Conservation (phyloP, 1,140 invertebrate genomes). For the Halyomorpha halys region DNA sequence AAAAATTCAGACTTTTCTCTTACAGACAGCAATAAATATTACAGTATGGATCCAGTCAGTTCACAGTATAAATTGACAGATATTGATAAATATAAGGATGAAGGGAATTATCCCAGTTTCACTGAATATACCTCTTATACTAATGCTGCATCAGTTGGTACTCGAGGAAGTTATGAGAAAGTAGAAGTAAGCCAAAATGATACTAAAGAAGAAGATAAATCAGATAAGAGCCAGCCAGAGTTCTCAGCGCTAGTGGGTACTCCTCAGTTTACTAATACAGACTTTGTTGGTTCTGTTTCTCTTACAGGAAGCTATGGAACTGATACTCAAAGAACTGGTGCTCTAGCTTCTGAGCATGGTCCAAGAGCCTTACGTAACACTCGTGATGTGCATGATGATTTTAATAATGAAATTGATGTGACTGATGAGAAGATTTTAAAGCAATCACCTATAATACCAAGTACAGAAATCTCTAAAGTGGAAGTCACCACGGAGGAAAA, state of each 20-base stretch:
- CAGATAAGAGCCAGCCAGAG: slow-evolving; percentile 29
- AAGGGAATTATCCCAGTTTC: slow-evolving; percentile 19
- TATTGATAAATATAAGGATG: slow-evolving; percentile 5
- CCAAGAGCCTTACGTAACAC: slow-evolving; percentile 36
- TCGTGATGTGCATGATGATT: slow-evolving; percentile 23
- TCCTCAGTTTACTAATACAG: slow-evolving; percentile 22
- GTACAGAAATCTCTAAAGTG: slow-evolving; percentile 22
- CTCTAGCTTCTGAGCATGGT: slow-evolving; percentile 41
- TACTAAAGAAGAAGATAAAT: slow-evolving; percentile 26
- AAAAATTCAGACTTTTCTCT: slow-evolving; percentile 23
- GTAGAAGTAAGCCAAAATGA: slow-evolving; percentile 5
- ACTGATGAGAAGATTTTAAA: slow-evolving; percentile 24
- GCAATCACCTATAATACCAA: slow-evolving; percentile 2
- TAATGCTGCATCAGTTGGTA: slow-evolving; percentile 29
- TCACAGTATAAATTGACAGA: slow-evolving; percentile 22
- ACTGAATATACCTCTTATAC: slow-evolving; percentile 29
- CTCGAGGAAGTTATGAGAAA: slow-evolving; percentile 14
- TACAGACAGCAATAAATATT: slow-evolving; percentile 23
- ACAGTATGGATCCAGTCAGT: slow-evolving; percentile 25
- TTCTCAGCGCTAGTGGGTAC: slow-evolving; percentile 27
- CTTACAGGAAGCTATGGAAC: slow-evolving; percentile 28
- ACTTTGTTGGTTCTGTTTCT: slow-evolving; percentile 25
- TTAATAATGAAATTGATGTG: slow-evolving; percentile 26
- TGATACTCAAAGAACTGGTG: slow-evolving; percentile 29
- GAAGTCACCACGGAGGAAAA: slow-evolving; percentile 29